A percentile compares a stretch with the other conserved stretches of the same genome.
Conservation (phyloP, 1,140 invertebrate species). For the Adoxophyes honmai region DNA sequence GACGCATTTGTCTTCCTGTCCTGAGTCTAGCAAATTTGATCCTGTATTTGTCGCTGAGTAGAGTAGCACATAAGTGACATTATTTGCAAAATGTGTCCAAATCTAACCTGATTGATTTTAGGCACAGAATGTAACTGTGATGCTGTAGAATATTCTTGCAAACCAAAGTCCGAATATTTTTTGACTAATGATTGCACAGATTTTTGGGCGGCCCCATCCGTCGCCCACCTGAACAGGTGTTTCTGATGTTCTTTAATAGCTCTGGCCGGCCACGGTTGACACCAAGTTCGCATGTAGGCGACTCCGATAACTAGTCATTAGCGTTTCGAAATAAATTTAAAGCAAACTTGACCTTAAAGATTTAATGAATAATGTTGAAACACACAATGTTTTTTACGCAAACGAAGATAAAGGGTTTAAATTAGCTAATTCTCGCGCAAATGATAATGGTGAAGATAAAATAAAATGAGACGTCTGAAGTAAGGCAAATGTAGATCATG, state of each 20-base stretch:
- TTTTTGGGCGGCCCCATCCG: background rate
- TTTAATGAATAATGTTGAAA: constrained; percentile 11
- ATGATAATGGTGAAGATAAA: no score
- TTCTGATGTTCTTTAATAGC: constrained; percentile 11
- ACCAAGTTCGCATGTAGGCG: constrained; percentile 5
- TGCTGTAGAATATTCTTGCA: no score
- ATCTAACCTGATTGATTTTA: no score
- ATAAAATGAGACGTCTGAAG: no score
- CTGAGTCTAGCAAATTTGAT: background rate
- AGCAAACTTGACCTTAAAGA: constrained; percentile 6
- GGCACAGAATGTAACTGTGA: no score
- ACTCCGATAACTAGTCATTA: constrained; percentile 4
- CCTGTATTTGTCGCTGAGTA: no score
- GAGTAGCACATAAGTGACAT: no score
- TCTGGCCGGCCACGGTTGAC: background rate
- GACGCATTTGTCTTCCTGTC: background rate
- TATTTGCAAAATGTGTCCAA: no score
- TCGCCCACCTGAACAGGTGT: constrained; percentile 15
- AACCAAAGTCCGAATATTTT: no score
- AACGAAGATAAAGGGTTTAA: background rate
- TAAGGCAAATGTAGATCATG: no score
- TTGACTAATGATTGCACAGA: background rate
- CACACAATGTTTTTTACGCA: background rate
- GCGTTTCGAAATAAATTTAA: constrained; percentile 2
- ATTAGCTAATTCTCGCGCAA: no score